Percentiles rank a stretch among this genome's conserved stretches.
These are phyloP conservation scores for Gymnosoma rotundatum DNA, from an alignment of 2,888 invertebrate genomes.

Conservation along the genomic window DNA sequence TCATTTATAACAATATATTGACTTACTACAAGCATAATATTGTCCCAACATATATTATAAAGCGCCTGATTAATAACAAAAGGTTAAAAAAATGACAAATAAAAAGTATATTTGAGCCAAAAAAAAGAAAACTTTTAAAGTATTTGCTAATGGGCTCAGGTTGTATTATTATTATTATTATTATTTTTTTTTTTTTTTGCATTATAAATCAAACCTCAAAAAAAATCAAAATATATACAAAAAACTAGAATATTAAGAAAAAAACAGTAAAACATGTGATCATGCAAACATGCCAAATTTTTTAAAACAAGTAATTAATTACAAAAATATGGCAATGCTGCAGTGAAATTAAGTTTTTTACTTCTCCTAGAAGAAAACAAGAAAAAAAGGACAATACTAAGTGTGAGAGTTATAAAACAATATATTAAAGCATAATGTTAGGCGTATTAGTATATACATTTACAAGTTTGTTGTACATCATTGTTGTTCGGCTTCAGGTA, in stretches of 20 bases:
- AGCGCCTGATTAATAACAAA: no score
- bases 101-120: no score
- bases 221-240: background rate
- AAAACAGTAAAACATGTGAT: slow-evolving; percentile 56
- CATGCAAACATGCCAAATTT: slow-evolving; percentile 73
- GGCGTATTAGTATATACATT: slow-evolving; percentile 61
- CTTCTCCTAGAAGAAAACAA: slow-evolving; percentile 10
- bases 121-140: no score
- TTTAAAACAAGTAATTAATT: slow-evolving; percentile 72
- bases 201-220: no score
- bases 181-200: no score
- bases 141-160: no score
- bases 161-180: no score
- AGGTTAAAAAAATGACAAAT: no score
- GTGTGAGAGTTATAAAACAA: slow-evolving; percentile 30
- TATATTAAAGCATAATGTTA: slow-evolving; percentile 67
- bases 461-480: slow-evolving; percentile 49
- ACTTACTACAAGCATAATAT: no score
- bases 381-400: background rate
- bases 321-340: slow-evolving; percentile 60
- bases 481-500: slow-evolving; percentile 13
- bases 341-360: slow-evolving; percentile 56
- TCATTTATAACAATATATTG: no score
- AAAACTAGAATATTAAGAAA: background rate
- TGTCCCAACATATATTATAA: no score